phyloP scores from a whole-genome alignment of 37 sponge, comb jelly and placozoan genomes.

The Crambe crambe region DNA sequence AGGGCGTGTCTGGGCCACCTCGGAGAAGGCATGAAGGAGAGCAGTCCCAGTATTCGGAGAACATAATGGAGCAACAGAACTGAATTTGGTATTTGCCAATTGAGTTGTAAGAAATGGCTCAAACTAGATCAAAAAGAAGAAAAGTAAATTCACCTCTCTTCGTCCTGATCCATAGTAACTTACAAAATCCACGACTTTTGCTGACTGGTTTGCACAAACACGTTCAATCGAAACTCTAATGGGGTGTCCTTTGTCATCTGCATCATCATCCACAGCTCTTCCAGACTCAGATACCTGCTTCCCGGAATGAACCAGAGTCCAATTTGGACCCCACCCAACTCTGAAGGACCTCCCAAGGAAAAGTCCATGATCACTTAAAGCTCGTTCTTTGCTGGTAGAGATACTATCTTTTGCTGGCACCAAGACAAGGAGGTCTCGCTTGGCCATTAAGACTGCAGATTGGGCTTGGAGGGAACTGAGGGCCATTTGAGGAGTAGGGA shows the following conservation, averaged over 20 bases:
- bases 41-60: slow-evolving; percentile 16
- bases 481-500: not conserved
- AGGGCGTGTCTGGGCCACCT: not conserved
- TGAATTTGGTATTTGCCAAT: slow-evolving; percentile 37
- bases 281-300: no score
- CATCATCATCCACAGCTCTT: no score
- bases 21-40: slow-evolving; percentile 9
- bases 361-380: slow-evolving; percentile 29
- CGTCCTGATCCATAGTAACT: no score
- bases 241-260: slow-evolving; percentile 2
- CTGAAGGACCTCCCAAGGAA: slow-evolving; percentile 72
- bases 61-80: not conserved
- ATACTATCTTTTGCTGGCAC: slow-evolving; percentile 16
- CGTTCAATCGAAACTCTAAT: slow-evolving; percentile 28
- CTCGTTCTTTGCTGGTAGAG: not conserved
- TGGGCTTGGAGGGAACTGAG: slow-evolving; percentile 25
- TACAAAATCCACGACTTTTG: not conserved
- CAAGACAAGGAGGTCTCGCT: slow-evolving; percentile 7
- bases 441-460: slow-evolving; percentile 24
- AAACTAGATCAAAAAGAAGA: slow-evolving; percentile 4
- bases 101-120: slow-evolving; percentile 41
- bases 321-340: slow-evolving; percentile 93
- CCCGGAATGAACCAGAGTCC: slow-evolving; percentile 83
- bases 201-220: not conserved
- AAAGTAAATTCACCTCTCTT: no score